Percentiles rank a stretch among this genome's conserved stretches.
Conservation (phyloP, 2,888 invertebrate species). For the Phrixothrix hirtus region DNA sequence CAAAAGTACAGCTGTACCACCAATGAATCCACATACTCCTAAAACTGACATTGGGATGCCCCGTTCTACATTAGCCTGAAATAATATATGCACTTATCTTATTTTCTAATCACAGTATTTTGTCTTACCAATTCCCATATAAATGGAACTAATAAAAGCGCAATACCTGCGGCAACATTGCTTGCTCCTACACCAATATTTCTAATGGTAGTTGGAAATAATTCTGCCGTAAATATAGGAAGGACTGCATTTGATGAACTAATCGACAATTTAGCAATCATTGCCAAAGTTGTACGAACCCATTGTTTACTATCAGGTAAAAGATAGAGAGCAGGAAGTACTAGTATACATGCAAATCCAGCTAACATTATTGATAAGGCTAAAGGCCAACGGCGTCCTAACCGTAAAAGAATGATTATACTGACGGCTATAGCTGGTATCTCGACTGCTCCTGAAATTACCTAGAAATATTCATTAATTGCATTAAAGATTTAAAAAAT, state of each 20-base stretch:
- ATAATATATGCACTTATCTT: too few species aligned
- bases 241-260: constrained; percentile 78
- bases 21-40: constrained; percentile 69
- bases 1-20: constrained; percentile 72
- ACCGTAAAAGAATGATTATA: constrained; percentile 73
- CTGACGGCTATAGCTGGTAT: constrained; percentile 77
- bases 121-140: constrained; percentile 76
- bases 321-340: constrained; percentile 59
- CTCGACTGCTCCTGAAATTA: constrained; percentile 74
- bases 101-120: too few species aligned
- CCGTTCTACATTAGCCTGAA: constrained; percentile 67
- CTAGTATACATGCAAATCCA: constrained; percentile 69
- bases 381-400: constrained; percentile 73
- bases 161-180: constrained; percentile 75
- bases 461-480: constrained; percentile 46
- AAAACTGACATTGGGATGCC: constrained; percentile 73
- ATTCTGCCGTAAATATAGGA: constrained; percentile 77
- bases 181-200: constrained; percentile 78
- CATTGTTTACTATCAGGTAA: constrained; percentile 64
- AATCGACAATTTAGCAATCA: constrained; percentile 80
- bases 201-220: constrained; percentile 78
- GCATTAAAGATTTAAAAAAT: neutral
- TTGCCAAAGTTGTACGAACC: constrained; percentile 73
- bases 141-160: constrained; percentile 76
- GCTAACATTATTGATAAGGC: constrained; percentile 69